Evolutionary conservation across 2,797 vertebrate genomes (phyloP).

Genomic region (Chelidonichthys spinosus): DNA sequence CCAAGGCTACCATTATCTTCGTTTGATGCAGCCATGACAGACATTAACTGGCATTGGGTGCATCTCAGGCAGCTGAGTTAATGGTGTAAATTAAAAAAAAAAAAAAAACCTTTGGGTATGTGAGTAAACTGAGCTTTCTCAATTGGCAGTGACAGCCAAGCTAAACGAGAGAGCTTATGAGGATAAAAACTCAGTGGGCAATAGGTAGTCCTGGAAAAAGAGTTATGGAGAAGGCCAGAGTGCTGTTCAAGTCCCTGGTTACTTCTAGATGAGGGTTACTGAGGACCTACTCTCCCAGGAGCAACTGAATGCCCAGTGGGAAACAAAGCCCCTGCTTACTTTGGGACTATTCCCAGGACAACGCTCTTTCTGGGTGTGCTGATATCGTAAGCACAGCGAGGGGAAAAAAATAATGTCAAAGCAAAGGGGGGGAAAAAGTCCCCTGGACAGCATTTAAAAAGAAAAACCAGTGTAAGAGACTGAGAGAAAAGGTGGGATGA

Average conservation of each 20-base stretch:
- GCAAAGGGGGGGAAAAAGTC: not conserved
- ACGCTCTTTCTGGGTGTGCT: constrained; percentile 72
- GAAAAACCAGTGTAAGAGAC: constrained; percentile 26
- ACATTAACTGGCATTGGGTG: constrained; percentile 47
- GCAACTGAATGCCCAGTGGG: constrained; percentile 62
- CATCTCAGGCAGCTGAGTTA: constrained; percentile 27
- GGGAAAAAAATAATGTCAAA: constrained; percentile 61
- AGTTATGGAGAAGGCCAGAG: constrained; percentile 12
- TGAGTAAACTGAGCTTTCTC: constrained; percentile 26
- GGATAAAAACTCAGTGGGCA: constrained; percentile 14
- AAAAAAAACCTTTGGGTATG: constrained; percentile 25
- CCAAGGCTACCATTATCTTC: constrained; percentile 62
- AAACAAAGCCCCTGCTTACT: constrained; percentile 81
- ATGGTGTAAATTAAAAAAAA: constrained; percentile 18
- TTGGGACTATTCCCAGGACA: constrained; percentile 85
- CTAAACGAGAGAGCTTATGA: constrained; percentile 19
- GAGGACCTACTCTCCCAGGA: constrained; percentile 70
- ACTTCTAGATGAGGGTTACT: constrained; percentile 54
- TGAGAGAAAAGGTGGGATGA: constrained; percentile 25
- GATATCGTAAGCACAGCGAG: constrained; percentile 50
- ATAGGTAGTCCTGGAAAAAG: constrained; percentile 42
- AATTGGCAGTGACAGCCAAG: constrained; percentile 20
- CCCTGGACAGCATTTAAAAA: constrained; percentile 37
- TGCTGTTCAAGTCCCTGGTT: constrained; percentile 19
- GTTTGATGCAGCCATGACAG: constrained; percentile 24